Evolutionary conservation across 2,113 vertebrate species (phyloP), one percentile per base, ranked within the genome.

Genomic region (Rana temporaria): DNA sequence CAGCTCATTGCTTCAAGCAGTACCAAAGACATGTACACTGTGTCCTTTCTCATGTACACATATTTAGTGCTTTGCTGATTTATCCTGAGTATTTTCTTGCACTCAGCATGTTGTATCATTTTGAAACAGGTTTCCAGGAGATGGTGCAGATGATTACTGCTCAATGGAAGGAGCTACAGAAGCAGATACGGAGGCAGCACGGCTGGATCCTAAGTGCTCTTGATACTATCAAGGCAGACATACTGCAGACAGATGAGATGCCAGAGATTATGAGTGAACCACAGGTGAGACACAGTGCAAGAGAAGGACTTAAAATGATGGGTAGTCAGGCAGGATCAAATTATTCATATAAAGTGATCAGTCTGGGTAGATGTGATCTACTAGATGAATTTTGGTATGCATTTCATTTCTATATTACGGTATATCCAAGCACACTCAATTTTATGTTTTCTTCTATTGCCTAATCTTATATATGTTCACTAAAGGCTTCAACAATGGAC

Each of bases 131-230:
- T 86, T 93, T 99, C 86, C 95, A 93, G 93, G 97, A 98, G 88
- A 98, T 95, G 92, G 93, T 99, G 89, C 94, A 94, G 85, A 98
- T 97, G 96, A 96, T 99, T 84, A 91, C 92, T 63, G 93, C 93
- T 91, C 97, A 99, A 86, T 99, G 98, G 98, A 96, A 96, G 87
- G 96, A 98, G 90, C 94, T 99, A 86, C 97, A 98, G 94, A 95
- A 93, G 84, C 98, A 99, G 95, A 98, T 99, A 90, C 96, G 96
- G 89, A 95, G 97, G 87, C 98, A 99, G 89, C 97, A 99, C 90
- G 93, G 95, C 90, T 99, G 98, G 97, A 98, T 99, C 93, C 94
- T 99, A 87, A 93, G 93, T 85, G 91, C 96, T 82, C 93, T 99
- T 84, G 96, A 96, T 86, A 93, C 93, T 94, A 94, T 99, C 94